phyloP scores from a whole-genome alignment of 2,113 vertebrate species.

The Cisticola juncidis region DNA sequence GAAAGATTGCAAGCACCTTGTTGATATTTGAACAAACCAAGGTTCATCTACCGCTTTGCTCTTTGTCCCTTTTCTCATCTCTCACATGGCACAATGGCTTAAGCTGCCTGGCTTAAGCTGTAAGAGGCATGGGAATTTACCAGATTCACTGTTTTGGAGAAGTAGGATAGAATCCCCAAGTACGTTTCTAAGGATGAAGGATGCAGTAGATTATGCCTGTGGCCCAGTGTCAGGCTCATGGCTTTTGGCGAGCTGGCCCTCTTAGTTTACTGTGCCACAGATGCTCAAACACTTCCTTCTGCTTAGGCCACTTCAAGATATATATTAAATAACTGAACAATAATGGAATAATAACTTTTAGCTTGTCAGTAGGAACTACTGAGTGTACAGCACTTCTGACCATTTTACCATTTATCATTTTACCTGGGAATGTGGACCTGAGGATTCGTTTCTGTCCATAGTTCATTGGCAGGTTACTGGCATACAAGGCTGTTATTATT shows the following conservation, averaged over 20 bases:
- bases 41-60: background rate
- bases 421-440: background rate
- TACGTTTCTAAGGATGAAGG: accelerated
- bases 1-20: background rate
- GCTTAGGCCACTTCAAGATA: background rate
- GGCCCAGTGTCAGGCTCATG: background rate
- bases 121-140: background rate
- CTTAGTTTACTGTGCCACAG: background rate
- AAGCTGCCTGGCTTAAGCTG: background rate
- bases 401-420: background rate
- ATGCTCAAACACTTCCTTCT: background rate
- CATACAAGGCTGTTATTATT: background rate
- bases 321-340: background rate
- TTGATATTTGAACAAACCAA: background rate
- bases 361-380: background rate
- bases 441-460: background rate
- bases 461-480: background rate
- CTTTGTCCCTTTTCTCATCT: background rate
- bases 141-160: background rate
- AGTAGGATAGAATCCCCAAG: background rate
- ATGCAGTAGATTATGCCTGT: background rate
- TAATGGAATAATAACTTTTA: background rate
- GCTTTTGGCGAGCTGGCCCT: background rate
- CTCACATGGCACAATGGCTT: background rate
- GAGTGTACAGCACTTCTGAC: background rate